A percentile compares a stretch with the other conserved stretches of the same genome.
These are phyloP conservation scores for Coracias cyanogaster DNA, from an alignment of 2,797 vertebrate genomes.

Conservation along the genomic window DNA sequence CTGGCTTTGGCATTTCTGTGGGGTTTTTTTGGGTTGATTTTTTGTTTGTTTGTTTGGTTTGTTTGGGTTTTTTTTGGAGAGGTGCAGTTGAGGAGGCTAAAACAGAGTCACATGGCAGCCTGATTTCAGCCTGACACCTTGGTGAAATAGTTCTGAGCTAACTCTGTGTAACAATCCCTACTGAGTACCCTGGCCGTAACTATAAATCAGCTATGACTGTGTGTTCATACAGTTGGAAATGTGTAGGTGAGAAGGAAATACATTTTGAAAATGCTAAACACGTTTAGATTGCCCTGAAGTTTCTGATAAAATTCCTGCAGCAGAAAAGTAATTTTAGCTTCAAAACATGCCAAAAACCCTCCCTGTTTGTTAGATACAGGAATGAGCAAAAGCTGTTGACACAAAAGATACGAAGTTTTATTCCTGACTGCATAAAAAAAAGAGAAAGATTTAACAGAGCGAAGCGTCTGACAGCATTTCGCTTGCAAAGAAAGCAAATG, in stretches of 20 bases:
- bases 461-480: neutral
- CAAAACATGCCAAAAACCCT: neutral
- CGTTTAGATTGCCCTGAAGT: conserved; percentile 36
- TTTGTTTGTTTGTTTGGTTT: neutral
- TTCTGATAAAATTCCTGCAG: conserved; percentile 65
- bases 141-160: conserved; percentile 62
- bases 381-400: neutral
- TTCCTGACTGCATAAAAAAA: neutral
- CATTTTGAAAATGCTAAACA: conserved; percentile 62
- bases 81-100: conserved; percentile 38
- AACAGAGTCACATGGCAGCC: conserved; percentile 54
- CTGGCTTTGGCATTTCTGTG: neutral
- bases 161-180: conserved; percentile 59
- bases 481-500: neutral
- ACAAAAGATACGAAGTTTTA: neutral
- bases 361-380: neutral
- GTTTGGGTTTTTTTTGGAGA: neutral
- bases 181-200: conserved; percentile 40
- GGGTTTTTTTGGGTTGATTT: neutral
- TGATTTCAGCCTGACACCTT: conserved; percentile 67
- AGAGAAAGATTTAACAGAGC: neutral
- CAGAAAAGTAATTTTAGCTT: conserved; percentile 1
- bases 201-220: conserved; percentile 58
- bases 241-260: conserved; percentile 59
- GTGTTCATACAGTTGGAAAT: conserved; percentile 37